Conservation (phyloP, 2,113 vertebrate species). For the Muntiacus muntjak region DNA sequence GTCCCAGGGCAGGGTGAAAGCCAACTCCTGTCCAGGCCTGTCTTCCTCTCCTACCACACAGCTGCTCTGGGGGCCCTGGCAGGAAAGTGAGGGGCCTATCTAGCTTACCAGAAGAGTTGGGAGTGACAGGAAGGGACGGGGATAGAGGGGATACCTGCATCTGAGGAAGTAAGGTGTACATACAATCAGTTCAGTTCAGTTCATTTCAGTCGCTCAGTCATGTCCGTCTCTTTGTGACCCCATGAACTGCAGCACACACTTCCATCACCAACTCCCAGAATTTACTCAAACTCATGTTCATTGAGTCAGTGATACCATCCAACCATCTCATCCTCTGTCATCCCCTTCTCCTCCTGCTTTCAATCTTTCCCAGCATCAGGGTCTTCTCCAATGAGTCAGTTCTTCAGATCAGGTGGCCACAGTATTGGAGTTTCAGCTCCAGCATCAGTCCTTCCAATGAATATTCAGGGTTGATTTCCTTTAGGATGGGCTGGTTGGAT, state of each 20-base stretch:
- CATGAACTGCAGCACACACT: background rate
- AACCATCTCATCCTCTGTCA: background rate
- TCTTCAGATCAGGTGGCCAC: background rate
- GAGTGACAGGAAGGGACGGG: background rate
- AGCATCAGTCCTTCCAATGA: background rate
- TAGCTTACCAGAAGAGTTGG: background rate
- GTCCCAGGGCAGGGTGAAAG: background rate
- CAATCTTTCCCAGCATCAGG: background rate
- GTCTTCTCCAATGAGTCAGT: background rate
- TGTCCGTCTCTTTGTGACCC: background rate
- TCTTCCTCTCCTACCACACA: background rate
- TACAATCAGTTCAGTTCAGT: background rate
- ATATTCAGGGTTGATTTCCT: background rate
- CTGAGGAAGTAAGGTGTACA: background rate
- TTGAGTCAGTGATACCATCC: background rate
- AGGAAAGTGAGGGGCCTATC: background rate
- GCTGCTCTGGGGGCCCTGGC: background rate
- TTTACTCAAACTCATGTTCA: background rate
- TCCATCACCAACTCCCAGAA: background rate
- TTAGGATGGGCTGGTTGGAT: background rate
- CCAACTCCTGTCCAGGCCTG: background rate
- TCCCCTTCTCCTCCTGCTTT: background rate
- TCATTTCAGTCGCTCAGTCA: background rate
- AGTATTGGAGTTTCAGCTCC: background rate
- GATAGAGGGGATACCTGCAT: background rate